Percentiles rank a stretch among this genome's conserved stretches.
Conservation (phyloP, 2,113 vertebrate species). For the Hoplias malabaricus region DNA sequence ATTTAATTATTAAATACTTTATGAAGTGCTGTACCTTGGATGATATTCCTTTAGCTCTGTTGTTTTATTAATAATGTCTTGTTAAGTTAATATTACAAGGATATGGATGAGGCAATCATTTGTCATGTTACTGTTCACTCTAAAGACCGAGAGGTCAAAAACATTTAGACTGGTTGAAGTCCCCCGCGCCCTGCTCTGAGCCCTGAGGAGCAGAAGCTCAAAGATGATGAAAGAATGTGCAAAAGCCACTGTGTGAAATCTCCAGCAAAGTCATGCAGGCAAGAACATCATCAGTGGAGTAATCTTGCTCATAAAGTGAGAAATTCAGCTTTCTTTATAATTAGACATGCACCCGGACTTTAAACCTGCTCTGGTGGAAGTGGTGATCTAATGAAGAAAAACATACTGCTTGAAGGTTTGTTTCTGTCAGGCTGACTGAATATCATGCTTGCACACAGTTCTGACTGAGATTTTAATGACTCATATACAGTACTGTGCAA, state of each 20-base stretch:
- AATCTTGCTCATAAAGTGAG: not conserved
- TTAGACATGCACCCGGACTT: not conserved
- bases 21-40: not conserved
- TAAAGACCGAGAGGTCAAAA: constrained; percentile 10
- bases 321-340: not conserved
- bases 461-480: too few species aligned
- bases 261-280: constrained; percentile 6
- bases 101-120: constrained; percentile 12
- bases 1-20: constrained; percentile 8
- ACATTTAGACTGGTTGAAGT: constrained; percentile 2
- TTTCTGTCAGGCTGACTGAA: not conserved
- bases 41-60: not conserved
- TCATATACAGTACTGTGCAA: too few species aligned
- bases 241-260: constrained; percentile 22
- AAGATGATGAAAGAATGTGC: constrained; percentile 45
- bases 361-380: not conserved
- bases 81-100: not conserved
- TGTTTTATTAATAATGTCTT: not conserved
- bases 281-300: not conserved
- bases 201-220: not conserved
- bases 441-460: too few species aligned
- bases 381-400: not conserved
- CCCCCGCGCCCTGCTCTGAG: not conserved
- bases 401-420: not conserved
- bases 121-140: not conserved